Conservation (phyloP, 1,140 invertebrate species). For the Drosophila littoralis region DNA sequence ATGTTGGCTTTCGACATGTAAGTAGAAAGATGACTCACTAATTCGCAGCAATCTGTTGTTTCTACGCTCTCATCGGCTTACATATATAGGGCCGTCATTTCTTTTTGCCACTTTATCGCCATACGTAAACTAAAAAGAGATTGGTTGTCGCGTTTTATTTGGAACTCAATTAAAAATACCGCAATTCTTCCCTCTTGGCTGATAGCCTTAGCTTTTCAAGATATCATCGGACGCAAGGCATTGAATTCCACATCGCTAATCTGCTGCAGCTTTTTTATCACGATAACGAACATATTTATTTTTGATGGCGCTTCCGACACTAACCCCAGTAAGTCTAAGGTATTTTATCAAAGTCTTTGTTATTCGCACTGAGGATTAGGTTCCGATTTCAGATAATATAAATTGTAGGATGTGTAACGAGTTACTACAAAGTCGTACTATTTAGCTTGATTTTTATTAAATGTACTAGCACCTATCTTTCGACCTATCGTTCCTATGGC, state of each 20-base stretch:
- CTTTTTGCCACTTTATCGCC: slow-evolving; percentile 87
- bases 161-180: slow-evolving; percentile 86
- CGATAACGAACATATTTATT: slow-evolving; percentile 67
- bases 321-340: slow-evolving; percentile 48
- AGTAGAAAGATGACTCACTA: slow-evolving; percentile 52
- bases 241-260: slow-evolving; percentile 86
- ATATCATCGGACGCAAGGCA: slow-evolving; percentile 86
- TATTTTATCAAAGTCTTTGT: neutral
- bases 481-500: too few species aligned
- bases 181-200: slow-evolving; percentile 87
- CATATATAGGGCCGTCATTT: slow-evolving; percentile 86
- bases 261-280: slow-evolving; percentile 85
- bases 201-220: slow-evolving; percentile 86
- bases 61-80: slow-evolving; percentile 20
- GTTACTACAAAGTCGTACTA: too few species aligned
- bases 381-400: too few species aligned
- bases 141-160: slow-evolving; percentile 86
- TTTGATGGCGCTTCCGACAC: slow-evolving; percentile 29
- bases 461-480: too few species aligned
- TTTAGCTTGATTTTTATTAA: too few species aligned
- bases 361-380: too few species aligned
- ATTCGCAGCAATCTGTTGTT: neutral
- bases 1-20: slow-evolving; percentile 87
- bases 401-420: too few species aligned
- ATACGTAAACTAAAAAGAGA: slow-evolving; percentile 87